A percentile compares a stretch with the other conserved stretches of the same genome.
Conservation (phyloP, 2,797 vertebrate species). For the Mallotus villosus region DNA sequence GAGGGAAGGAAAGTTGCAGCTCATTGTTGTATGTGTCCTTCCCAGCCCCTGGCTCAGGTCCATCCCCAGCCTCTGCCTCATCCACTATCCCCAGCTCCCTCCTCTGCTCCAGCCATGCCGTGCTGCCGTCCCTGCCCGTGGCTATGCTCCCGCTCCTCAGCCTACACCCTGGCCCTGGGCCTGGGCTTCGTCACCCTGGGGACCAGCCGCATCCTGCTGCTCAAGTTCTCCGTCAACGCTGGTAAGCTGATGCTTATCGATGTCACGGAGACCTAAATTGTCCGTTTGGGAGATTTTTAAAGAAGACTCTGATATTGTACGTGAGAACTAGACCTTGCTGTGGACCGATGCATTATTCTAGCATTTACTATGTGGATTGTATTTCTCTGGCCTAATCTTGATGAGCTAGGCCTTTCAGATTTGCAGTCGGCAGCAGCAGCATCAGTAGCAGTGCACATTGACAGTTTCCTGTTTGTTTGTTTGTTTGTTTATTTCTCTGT, state of each 20-base stretch:
- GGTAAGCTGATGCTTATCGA: conserved; percentile 64
- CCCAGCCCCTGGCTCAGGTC: neutral
- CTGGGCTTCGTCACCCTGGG: conserved; percentile 83
- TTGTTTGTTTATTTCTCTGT: conserved; percentile 10
- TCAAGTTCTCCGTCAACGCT: conserved; percentile 92
- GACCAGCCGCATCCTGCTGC: conserved; percentile 89
- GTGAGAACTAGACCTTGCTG: neutral
- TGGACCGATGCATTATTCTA: neutral
- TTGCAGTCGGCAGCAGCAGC: neutral
- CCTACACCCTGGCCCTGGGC: conserved; percentile 84
- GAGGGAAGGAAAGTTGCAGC: neutral
- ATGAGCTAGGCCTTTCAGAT: neutral
- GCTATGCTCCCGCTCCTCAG: conserved; percentile 74
- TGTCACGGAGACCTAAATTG: no score
- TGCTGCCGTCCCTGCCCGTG: conserved; percentile 54
- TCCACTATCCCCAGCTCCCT: conserved; percentile 17
- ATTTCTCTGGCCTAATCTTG: neutral
- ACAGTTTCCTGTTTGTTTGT: neutral
- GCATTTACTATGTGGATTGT: neutral
- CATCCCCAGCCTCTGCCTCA: neutral
- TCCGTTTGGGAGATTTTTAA: no score
- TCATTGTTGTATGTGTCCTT: neutral
- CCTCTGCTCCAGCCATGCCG: conserved; percentile 53
- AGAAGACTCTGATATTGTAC: no score
- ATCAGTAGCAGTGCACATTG: neutral